Evolutionary conservation across 2,113 vertebrate genomes (phyloP).

Genomic region (Campylorhamphus procurvoides): DNA sequence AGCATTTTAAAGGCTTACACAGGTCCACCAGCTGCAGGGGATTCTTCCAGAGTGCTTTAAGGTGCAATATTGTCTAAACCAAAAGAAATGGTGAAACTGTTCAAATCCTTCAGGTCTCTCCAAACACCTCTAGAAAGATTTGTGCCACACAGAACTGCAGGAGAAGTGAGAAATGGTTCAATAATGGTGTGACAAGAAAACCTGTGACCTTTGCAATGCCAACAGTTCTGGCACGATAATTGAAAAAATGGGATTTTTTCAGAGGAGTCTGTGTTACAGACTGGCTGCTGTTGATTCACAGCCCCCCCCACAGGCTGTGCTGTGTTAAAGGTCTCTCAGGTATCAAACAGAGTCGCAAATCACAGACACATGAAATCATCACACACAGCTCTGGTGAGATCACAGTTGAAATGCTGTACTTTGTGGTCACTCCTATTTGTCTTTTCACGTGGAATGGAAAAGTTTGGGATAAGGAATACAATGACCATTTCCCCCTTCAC

Average conservation of each 20-base stretch:
- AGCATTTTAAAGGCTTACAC: background rate
- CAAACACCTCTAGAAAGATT: background rate
- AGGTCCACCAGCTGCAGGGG: background rate
- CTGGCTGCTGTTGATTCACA: background rate
- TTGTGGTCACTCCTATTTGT: background rate
- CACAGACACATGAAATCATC: rapidly evolving
- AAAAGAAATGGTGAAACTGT: background rate
- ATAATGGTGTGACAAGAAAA: background rate
- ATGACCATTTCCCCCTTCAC: background rate
- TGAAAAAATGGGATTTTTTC: background rate
- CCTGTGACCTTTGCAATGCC: background rate
- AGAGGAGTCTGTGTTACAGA: background rate
- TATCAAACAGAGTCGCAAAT: background rate
- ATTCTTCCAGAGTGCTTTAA: background rate
- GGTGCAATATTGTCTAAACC: background rate
- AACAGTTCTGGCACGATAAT: background rate
- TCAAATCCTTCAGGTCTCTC: background rate
- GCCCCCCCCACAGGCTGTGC: background rate
- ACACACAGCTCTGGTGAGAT: background rate
- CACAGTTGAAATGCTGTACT: background rate
- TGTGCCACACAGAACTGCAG: background rate
- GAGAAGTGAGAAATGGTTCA: background rate
- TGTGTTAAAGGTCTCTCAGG: background rate
- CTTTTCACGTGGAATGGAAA: background rate
- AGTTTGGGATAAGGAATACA: background rate